Evolutionary conservation across 1,140 invertebrate genomes (phyloP), one percentile per base, ranked within the genome.

Genomic region (Plectus sambesii): DNA sequence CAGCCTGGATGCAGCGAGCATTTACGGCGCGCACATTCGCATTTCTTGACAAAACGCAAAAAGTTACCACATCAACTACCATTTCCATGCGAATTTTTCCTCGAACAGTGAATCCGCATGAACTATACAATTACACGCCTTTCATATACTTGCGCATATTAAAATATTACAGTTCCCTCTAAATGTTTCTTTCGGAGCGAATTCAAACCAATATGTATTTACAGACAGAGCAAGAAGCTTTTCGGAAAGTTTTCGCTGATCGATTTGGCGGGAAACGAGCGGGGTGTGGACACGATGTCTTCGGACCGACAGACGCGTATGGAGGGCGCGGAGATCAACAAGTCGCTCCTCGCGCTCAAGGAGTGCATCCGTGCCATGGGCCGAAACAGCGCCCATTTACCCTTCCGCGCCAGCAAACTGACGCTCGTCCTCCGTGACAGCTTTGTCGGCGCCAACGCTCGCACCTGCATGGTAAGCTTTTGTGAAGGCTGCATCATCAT

Each of bases 251-350:
- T 99, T 72, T 97, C 90, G 9, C 78, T 99, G 27, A 97, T 98
- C 69, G 93, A 97, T 82, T 78, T 97, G 64, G 92, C 92, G 56
- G 92, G 88, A 40, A 98, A 97, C 75, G 93, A 98, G 75, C 78
- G 93, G 51, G 93, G 92, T 41, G 89, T 89, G 5, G 93, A 98
- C 71, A 97, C 92, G 23, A 88, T 82, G n/a, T 89, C 86, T 60
- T 82, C 90, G 27, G 89, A 97, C 72, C 74, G 87, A 47, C 88
- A 93, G 75, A 96, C 89, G 2, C 72, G 87, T 58, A 87, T 94
- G 81, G 93, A 99, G 78, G 92, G 92, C 52, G 93, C 90, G 37
- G 93, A 98, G 74, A 99, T 99, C 52, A 99, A 98, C 72, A 97
- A 96, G 72, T 93, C 88, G 37, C 73, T 98, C 4, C 72, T 98